These are phyloP conservation scores for Mamestra brassicae DNA, from an alignment of 2,888 invertebrate genomes.

Conservation along the genomic window DNA sequence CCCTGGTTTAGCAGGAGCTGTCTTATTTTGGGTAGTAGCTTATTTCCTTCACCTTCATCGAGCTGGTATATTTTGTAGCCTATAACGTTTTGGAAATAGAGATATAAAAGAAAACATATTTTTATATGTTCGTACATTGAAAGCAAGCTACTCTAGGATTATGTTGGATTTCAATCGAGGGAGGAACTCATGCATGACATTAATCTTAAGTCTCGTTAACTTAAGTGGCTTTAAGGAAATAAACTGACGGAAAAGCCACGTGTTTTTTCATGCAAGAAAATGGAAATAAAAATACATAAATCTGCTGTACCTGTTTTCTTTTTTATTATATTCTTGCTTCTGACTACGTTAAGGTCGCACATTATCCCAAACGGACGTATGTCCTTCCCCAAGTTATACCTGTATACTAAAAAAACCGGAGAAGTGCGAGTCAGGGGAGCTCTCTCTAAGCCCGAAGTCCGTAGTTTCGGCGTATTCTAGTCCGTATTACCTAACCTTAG, in stretches of 20 bases:
- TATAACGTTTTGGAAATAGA: conserved; percentile 28
- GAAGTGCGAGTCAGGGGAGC: no score
- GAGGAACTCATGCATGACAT: conserved; percentile 40
- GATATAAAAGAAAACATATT: conserved; percentile 47
- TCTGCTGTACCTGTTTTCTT: no score
- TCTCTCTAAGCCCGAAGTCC: no score
- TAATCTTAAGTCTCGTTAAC: conserved; percentile 32
- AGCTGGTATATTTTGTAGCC: conserved; percentile 40
- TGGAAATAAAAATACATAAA: not conserved
- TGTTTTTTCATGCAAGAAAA: not conserved
- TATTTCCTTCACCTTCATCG: not conserved
- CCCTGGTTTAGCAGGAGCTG: conserved; percentile 6
- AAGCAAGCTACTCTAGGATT: conserved; percentile 2
- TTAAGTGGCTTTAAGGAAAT: conserved; percentile 24
- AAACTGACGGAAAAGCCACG: not conserved
- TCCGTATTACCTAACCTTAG: no score
- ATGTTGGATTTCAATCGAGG: conserved; percentile 32
- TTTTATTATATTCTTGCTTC: no score
- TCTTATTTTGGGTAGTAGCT: conserved; percentile 13
- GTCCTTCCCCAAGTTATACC: no score
- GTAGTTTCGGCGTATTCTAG: no score
- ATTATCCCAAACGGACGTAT: no score
- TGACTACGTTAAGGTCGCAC: no score
- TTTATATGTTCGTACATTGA: conserved; percentile 41
- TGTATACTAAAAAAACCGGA: no score